A percentile compares a stretch with the other conserved stretches of the same genome.
Evolutionary conservation across 2,888 invertebrate genomes (phyloP).

Genomic region (Agonum fuliginosum): DNA sequence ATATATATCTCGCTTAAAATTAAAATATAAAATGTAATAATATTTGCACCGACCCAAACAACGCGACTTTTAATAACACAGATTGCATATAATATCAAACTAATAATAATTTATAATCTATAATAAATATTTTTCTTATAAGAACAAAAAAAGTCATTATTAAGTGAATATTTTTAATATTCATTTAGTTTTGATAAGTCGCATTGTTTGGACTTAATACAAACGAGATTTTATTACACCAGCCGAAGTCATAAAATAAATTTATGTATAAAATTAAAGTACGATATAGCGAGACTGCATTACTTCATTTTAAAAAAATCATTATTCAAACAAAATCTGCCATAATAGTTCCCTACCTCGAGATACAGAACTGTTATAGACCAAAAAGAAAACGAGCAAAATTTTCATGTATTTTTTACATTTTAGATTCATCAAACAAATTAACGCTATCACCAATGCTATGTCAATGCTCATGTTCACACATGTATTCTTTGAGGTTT

Average conservation of each 20-base stretch:
- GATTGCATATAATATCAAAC: slow-evolving; percentile 22
- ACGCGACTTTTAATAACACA: slow-evolving; percentile 34
- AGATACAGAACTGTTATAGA: too few species aligned
- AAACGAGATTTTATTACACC: slow-evolving; percentile 37
- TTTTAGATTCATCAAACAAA: too few species aligned
- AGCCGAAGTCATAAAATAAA: slow-evolving; percentile 53
- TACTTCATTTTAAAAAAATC: too few species aligned
- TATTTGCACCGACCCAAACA: slow-evolving; percentile 20
- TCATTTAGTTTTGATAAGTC: slow-evolving; percentile 25
- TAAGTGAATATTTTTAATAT: slow-evolving; percentile 55
- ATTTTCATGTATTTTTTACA: too few species aligned
- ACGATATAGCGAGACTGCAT: slow-evolving; percentile 52
- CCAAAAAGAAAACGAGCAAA: too few species aligned
- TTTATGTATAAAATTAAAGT: slow-evolving; percentile 57
- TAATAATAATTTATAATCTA: slow-evolving; percentile 41
- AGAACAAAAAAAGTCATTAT: slow-evolving; percentile 15
- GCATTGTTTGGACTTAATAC: slow-evolving; percentile 26
- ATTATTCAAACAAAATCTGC: too few species aligned
- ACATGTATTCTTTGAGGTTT: too few species aligned
- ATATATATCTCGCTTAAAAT: slow-evolving; percentile 58
- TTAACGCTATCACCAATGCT: too few species aligned
- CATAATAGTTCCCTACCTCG: too few species aligned
- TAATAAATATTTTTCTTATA: slow-evolving; percentile 41
- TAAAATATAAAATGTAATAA: slow-evolving; percentile 55
- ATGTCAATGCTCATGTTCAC: too few species aligned